Conservation (phyloP, 2,113 vertebrate genomes). For the Marcusenius ussheri region DNA sequence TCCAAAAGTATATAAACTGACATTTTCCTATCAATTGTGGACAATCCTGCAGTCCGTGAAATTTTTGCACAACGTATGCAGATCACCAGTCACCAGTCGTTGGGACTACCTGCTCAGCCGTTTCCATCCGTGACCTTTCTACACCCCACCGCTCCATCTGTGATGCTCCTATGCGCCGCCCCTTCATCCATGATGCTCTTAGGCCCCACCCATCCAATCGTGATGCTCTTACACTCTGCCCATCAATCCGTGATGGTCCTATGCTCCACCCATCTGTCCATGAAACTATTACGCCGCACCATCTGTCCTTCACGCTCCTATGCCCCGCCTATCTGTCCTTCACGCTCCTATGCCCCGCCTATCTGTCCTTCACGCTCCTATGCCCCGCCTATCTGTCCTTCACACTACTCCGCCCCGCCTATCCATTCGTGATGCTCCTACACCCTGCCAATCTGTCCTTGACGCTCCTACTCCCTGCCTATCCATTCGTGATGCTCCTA, state of each 20-base stretch:
- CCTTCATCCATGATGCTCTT: too few species aligned
- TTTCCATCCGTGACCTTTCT: neutral
- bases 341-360: too few species aligned
- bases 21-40: neutral
- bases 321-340: too few species aligned
- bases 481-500: neutral
- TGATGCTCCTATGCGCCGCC: neutral
- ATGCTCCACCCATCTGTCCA: neutral
- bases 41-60: neutral
- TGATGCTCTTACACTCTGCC: too few species aligned
- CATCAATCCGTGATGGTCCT: neutral
- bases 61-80: neutral
- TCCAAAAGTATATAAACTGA: neutral
- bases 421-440: neutral
- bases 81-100: neutral
- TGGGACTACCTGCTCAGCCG: neutral
- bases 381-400: too few species aligned
- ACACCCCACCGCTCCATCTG: neutral
- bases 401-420: too few species aligned
- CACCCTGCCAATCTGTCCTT: neutral
- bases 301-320: neutral
- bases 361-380: too few species aligned
- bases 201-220: neutral
- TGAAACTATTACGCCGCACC: too few species aligned
- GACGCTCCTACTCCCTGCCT: neutral